Evolutionary conservation across 2,888 invertebrate genomes (phyloP), one percentile per base, ranked within the genome.

Genomic region (Syrista parreyssii): DNA sequence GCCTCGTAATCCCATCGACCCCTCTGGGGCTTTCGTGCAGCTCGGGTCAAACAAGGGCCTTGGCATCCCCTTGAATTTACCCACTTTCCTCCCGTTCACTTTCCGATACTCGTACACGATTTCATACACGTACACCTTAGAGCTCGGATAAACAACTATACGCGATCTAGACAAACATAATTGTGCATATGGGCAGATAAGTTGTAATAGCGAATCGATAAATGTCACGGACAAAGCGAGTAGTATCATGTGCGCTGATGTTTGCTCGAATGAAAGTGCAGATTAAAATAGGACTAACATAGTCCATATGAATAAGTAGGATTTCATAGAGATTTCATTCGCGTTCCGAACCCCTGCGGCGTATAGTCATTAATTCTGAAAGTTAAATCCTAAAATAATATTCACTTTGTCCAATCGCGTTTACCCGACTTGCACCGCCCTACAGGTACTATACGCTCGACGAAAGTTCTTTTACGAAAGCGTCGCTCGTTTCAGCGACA

Each of bases 1-100:
- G 71, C 71, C 71, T 71, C 23, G 71, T 71, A 71, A 71, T 71
- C 71, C 71, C 31, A 31, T 71, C 71, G 71, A 71, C 71, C 71
- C 71, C 32, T 55, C 9, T 33, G 31, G 32, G 31, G 31, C 31
- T 31, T 71, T 71, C 15, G 71, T 15, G 32, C 31, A 71, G 12
- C 31, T 33, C 12, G 32, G 71, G 71, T 71, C 71, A 71, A 71
- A 71, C 71, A 31, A 71, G 71, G 23, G 32, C 71, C 71, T 33
- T 71, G 71, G 23, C 31, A 71, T 31, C 31, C 55, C 3, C 71
- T 31, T 71, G 71, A 71, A 71, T 55, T 23, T 23, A 55, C 9
- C 55, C 23, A 55, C 55, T 23, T 34, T 9, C 34, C 34, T 34
- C 9, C 9, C 34, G 34, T 34, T 34, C 34, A 34, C 34, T 34